These are phyloP conservation scores for Euthynnus affinis DNA, from an alignment of 2,797 vertebrate species.

Conservation along the genomic window DNA sequence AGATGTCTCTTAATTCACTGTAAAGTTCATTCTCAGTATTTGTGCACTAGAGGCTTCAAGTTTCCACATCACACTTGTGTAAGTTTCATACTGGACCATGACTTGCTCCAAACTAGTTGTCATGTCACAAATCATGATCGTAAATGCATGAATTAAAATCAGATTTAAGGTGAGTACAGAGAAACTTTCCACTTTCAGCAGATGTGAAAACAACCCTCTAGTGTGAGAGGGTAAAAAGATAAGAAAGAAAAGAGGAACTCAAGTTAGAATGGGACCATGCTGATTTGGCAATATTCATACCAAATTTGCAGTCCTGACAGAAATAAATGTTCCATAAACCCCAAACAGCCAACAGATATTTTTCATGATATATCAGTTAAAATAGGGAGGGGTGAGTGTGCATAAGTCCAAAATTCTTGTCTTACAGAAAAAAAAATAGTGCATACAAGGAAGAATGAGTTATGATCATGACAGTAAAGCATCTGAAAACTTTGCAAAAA, in stretches of 20 bases:
- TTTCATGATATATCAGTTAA: slow-evolving; percentile 5
- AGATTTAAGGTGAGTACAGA: no score
- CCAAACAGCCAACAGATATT: neutral
- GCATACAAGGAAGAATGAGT: neutral
- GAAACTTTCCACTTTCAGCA: no score
- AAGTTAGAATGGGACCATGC: neutral
- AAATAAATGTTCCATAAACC: neutral
- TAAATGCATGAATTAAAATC: no score
- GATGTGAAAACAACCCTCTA: no score
- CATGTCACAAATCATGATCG: no score
- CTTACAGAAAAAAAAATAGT: neutral
- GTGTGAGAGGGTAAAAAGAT: neutral
- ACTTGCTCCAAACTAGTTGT: no score
- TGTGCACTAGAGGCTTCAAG: no score
- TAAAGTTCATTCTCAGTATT: no score
- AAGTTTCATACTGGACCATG: no score
- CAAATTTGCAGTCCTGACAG: neutral
- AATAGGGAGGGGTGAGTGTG: neutral
- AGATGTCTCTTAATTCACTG: no score
- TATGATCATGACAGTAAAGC: neutral
- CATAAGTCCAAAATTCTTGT: no score
- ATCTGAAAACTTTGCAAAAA: neutral
- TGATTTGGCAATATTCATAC: neutral
- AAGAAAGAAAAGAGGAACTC: neutral
- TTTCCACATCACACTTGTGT: no score